phyloP scores from a whole-genome alignment of 2,888 invertebrate genomes.

The Drosophila stalkeri region DNA sequence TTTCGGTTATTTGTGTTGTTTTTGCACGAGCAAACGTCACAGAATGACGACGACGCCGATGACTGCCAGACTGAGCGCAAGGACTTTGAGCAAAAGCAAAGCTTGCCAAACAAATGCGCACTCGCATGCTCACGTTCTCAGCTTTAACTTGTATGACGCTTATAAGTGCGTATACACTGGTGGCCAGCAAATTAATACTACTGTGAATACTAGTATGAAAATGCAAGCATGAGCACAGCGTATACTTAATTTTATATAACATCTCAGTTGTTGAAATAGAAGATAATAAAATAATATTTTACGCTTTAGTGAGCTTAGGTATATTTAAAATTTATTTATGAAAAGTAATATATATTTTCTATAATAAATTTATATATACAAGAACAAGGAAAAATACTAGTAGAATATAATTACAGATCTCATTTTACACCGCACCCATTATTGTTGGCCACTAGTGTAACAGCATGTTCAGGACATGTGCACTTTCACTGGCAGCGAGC shows the following conservation, averaged over 20 bases:
- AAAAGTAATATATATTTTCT: not conserved
- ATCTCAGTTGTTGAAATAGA: not conserved
- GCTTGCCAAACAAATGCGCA: slow-evolving; percentile 74
- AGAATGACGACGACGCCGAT: slow-evolving; percentile 42
- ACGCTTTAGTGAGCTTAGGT: too few relatives aligned
- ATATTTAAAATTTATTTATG: not conserved
- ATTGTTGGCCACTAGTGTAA: slow-evolving; percentile 40
- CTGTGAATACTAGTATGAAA: not conserved
- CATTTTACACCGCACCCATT: not conserved
- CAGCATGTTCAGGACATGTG: slow-evolving; percentile 65
- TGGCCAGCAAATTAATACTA: slow-evolving; percentile 9
- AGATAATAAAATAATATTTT: not conserved
- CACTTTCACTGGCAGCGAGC: slow-evolving; percentile 72
- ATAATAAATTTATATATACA: not conserved
- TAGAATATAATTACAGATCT: too few relatives aligned
- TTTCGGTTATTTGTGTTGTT: slow-evolving; percentile 41
- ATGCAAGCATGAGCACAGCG: not conserved
- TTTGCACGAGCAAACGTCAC: slow-evolving; percentile 57
- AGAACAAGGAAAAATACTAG: too few relatives aligned
- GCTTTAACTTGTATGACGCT: slow-evolving; percentile 35
- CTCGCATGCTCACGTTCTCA: slow-evolving; percentile 59
- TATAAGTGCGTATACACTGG: slow-evolving; percentile 43
- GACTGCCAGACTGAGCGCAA: slow-evolving; percentile 49
- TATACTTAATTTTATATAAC: not conserved
- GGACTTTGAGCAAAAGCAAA: slow-evolving; percentile 48